phyloP scores from a whole-genome alignment of 2,113 vertebrate genomes.

The Junco hyemalis region DNA sequence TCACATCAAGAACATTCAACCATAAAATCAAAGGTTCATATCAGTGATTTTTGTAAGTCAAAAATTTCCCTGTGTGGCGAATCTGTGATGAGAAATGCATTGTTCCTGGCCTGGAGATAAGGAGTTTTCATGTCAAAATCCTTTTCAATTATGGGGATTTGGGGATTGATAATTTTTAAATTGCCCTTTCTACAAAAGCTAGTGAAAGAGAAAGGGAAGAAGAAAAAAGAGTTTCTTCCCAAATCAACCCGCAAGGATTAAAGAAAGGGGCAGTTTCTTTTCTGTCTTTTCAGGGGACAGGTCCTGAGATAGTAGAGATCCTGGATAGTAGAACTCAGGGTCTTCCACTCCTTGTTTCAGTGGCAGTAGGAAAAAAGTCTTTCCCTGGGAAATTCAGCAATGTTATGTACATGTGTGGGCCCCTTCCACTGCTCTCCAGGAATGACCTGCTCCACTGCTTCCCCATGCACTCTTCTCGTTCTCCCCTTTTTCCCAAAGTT shows the following conservation, averaged over 20 bases:
- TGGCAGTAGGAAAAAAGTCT: not conserved
- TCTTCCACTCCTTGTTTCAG: not conserved
- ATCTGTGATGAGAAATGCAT: not conserved
- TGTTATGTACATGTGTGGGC: not conserved
- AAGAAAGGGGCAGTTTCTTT: not conserved
- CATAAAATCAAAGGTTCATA: constrained; percentile 46
- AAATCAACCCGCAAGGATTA: not conserved
- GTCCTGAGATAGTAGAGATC: not conserved
- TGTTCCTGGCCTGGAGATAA: not conserved
- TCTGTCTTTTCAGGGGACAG: not conserved
- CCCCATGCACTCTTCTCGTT: not conserved
- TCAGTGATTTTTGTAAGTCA: constrained; percentile 11
- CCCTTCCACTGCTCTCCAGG: not conserved
- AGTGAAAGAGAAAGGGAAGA: not conserved
- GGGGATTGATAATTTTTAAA: not conserved
- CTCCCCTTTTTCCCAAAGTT: constrained; percentile 11
- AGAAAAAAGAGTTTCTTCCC: not conserved
- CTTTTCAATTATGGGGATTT: not conserved
- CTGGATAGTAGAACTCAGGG: not conserved
- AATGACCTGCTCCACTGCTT: constrained; percentile 23
- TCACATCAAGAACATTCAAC: constrained; percentile 39
- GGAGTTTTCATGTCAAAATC: not conserved
- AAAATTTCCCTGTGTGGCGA: not conserved
- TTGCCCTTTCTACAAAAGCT: not conserved
- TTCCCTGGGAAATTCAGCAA: not conserved